These are phyloP conservation scores for Oncorhynchus tshawytscha DNA, from an alignment of 2,113 vertebrate genomes.

Conservation along the genomic window DNA sequence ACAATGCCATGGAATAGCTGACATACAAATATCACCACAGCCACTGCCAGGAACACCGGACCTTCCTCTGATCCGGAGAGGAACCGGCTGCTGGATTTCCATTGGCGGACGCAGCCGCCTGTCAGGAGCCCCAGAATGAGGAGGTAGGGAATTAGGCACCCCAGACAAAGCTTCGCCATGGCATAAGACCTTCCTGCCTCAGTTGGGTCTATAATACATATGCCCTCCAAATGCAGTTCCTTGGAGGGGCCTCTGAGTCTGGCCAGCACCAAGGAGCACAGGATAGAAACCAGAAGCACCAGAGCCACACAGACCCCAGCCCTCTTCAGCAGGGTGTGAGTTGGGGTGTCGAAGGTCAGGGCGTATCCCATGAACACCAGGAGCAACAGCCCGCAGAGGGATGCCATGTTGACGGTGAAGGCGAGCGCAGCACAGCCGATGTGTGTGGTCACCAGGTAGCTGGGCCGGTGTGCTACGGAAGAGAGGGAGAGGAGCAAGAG, in stretches of 20 bases:
- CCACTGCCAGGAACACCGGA: slow-evolving; percentile 24
- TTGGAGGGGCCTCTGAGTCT: slow-evolving; percentile 51
- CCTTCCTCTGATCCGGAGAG: slow-evolving; percentile 36
- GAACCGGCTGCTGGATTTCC: slow-evolving; percentile 38
- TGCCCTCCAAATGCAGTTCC: not conserved
- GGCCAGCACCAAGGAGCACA: slow-evolving; percentile 59
- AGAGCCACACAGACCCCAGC: slow-evolving; percentile 39
- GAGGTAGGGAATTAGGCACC: slow-evolving; percentile 63
- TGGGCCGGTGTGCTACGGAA: slow-evolving; percentile 63
- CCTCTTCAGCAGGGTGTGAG: slow-evolving; percentile 25
- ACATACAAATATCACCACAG: slow-evolving; percentile 44
- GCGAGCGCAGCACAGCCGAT: slow-evolving; percentile 70
- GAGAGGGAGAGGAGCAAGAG: slow-evolving; percentile 76
- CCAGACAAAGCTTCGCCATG: slow-evolving; percentile 69
- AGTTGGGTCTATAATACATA: slow-evolving; percentile 66
- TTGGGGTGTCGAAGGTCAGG: slow-evolving; percentile 43
- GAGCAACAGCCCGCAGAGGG: slow-evolving; percentile 66
- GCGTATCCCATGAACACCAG: slow-evolving; percentile 59
- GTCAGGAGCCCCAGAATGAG: slow-evolving; percentile 58
- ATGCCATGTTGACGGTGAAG: slow-evolving; percentile 72
- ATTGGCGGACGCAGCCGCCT: slow-evolving; percentile 40
- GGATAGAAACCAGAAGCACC: slow-evolving; percentile 45
- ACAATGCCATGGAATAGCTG: slow-evolving; percentile 67
- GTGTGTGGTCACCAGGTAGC: slow-evolving; percentile 58
- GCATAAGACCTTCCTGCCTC: slow-evolving; percentile 64